These are phyloP conservation scores for Trachops cirrhosus DNA, from an alignment of 2,797 vertebrate species.

Conservation along the genomic window DNA sequence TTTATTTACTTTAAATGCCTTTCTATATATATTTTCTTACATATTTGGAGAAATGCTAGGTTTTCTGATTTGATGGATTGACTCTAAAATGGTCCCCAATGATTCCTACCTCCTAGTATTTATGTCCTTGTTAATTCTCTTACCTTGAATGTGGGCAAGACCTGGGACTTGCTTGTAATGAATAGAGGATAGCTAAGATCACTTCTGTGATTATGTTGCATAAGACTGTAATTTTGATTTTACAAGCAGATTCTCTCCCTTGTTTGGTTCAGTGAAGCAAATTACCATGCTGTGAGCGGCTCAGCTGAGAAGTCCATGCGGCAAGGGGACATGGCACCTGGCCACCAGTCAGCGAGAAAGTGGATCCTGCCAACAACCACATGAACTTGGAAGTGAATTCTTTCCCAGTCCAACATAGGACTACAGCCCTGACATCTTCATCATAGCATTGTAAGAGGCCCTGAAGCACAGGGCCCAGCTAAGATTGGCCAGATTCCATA, in stretches of 20 bases:
- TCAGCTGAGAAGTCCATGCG: background rate
- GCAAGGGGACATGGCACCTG: background rate
- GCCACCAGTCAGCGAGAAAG: background rate
- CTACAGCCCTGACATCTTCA: background rate
- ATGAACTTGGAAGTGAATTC: background rate
- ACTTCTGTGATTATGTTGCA: background rate
- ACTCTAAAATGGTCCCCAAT: background rate
- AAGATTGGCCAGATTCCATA: background rate
- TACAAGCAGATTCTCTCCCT: background rate
- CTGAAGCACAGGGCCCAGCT: background rate
- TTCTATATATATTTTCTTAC: background rate
- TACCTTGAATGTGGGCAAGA: background rate
- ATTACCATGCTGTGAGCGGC: background rate
- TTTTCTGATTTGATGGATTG: background rate
- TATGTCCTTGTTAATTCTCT: background rate
- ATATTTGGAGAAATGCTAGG: background rate
- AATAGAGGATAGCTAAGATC: background rate
- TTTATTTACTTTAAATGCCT: background rate
- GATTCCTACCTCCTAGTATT: background rate
- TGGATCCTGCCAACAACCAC: background rate
- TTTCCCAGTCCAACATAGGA: background rate
- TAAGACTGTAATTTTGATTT: background rate
- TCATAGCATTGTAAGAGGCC: background rate
- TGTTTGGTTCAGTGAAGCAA: background rate
- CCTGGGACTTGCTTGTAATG: background rate